Base-by-base conservation (phyloP, 2,113 vertebrate genomes). In the Athene cunicularia region DNA sequence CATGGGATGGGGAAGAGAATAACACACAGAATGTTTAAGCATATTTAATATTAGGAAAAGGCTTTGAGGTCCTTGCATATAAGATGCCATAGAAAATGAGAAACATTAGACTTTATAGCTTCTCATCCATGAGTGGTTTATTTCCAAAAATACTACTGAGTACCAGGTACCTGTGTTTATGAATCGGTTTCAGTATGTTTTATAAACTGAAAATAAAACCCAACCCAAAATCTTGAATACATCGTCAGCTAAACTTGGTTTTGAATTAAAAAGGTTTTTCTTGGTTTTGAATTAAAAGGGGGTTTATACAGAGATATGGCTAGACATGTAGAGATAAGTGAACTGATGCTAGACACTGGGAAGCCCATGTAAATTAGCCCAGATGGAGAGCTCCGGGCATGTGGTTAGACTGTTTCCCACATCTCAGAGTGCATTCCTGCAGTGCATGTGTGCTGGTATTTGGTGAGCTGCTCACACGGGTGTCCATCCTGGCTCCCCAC, bases 401-500 rank as follows among this genome's bases (percentile, higher is more conserved):
- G 88, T 52, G 47, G 41, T 73, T 35, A 13, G 7, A 3, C 5
- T 2, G 4, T 68, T 96, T 95, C 93, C 87, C 90, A 79, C 73
- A 87, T 52, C 73, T 72, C 73, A 19, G 68, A 41, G 68, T 0
- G 2, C 0, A 1, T 52, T 56, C 53, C 33, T 4, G 6, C 37
- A 41, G 20, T 0, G 23, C 19, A 6, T 3, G 13, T 10, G 1
- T 14, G 37, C 68, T 12, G 35, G 33, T 52, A 22, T 30, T 27
- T 18, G 15, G 50, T 8, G 47, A 86, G 53, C 71, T 73, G 55
- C 60, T 84, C 28, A 4, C n/a, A 53, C 12, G 23, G n/a, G 15
- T 8, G 30, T 49, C 30, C 45, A 6, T 0, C 0, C 32, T 21
- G 32, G 19, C 22, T 49, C 50, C 27, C 19, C 2, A 1, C 23